Percentiles rank a stretch among this genome's conserved stretches.
These are phyloP conservation scores for Leptopilina drosophilae DNA, from an alignment of 2,888 invertebrate genomes.

Conservation along the genomic window DNA sequence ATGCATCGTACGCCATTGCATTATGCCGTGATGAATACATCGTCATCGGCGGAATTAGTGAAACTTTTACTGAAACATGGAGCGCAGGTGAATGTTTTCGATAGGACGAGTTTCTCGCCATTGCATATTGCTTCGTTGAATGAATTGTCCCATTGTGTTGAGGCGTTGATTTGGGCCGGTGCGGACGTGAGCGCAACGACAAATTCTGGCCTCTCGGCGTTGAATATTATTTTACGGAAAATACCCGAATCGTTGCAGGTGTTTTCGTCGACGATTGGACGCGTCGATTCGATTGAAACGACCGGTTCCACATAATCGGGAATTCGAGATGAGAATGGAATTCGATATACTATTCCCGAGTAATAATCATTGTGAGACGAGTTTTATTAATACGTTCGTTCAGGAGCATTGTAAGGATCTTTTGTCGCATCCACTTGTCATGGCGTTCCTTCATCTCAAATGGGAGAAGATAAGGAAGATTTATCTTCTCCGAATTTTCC, in stretches of 20 bases:
- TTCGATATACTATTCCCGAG: constrained; percentile 74
- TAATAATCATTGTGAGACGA: constrained; percentile 74
- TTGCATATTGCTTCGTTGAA: constrained; percentile 78
- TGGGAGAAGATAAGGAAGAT: constrained; percentile 78
- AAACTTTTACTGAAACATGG: constrained; percentile 70
- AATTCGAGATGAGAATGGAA: constrained; percentile 73
- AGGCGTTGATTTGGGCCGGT: constrained; percentile 76
- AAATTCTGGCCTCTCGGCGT: constrained; percentile 75
- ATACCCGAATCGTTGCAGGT: constrained; percentile 76
- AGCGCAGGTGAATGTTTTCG: constrained; percentile 73
- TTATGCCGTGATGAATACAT: constrained; percentile 75
- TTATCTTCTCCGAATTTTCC: constrained; percentile 72
- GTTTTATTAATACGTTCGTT: constrained; percentile 77
- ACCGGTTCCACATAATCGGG: constrained; percentile 71
- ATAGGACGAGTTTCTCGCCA: constrained; percentile 76
- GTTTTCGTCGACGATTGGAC: constrained; percentile 76
- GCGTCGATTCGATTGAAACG: constrained; percentile 71
- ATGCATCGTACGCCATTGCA: constrained; percentile 76
- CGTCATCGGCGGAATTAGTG: constrained; percentile 68
- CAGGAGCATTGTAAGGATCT: constrained; percentile 77
- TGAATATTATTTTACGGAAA: constrained; percentile 76
- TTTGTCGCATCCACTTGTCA: constrained; percentile 77
- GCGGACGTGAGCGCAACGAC: constrained; percentile 77
- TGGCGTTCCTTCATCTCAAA: constrained; percentile 77
- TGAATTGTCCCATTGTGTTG: constrained; percentile 76